Base-by-base conservation (phyloP, 37 sponge, comb jelly and placozoan genomes). In the Chondrosia reniformis region DNA sequence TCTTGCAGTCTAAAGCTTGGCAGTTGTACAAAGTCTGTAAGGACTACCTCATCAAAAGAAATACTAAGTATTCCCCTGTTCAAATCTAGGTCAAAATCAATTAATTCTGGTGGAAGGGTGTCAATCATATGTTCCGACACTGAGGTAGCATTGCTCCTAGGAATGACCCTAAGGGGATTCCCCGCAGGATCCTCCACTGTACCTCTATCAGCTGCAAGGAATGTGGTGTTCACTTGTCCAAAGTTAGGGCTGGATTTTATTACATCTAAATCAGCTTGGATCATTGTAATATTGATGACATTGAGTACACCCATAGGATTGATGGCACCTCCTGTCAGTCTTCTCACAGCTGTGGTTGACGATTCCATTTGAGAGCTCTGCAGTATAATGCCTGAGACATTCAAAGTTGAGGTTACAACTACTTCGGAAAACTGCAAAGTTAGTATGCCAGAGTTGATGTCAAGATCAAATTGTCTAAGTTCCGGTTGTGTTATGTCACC, bases 31-130 rank as follows among this genome's bases (percentile, higher is more conserved):
- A 79, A 75, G 39, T 7, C 17, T 69, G 79, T 77, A n/a, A 74
- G 31, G 4, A 95, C 72, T 0, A 91, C 81, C 80, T 95, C 96
- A 83, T 84, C 63, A 69, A 95, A 92, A 6, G 93, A 79, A 3
- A 92, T 39, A 38, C 63, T 62, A 13, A 95, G 83, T 21, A 84
- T 36, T 12, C 89, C 89, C 45, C 37, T 66, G 63, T 92, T 92
- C 54, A 95, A 46, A 54, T 95, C 96, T 6, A 95, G 80, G 17
- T 65, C 61, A 59, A 84, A 92, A 41, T 24, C 61, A 36, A 78
- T 42, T 28, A 95, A 40, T 34, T 58, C 42, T 17, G 96, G 96
- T 76, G 90, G 81, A 7, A 45, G 83, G 17, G 40, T 62, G 61
- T 95, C 96, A 77, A 89, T 84, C 3, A 79, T 75, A 41, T 83